Evolutionary conservation across 23 tunicate species (phyloP).

Genomic region (Ascidia mentula): DNA sequence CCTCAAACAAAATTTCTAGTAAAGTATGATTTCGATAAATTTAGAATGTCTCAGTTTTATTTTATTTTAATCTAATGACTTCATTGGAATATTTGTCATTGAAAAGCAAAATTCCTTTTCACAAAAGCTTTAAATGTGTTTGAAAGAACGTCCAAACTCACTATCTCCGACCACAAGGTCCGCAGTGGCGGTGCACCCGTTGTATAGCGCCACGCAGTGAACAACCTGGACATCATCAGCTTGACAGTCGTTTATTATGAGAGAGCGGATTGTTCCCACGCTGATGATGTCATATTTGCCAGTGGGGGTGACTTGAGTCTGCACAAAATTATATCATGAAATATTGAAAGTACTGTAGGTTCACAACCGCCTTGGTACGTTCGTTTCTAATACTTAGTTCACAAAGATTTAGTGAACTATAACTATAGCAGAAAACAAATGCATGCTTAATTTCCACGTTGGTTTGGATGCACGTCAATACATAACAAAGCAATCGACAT

Average conservation of each 20-base stretch:
- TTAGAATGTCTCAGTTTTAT: too few species aligned
- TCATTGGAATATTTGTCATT: too few species aligned
- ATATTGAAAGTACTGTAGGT: background rate
- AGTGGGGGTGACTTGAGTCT: slow-evolving; percentile 39
- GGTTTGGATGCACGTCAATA: too few species aligned
- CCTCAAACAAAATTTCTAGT: too few species aligned
- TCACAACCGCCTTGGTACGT: too few species aligned
- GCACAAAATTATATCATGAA: background rate
- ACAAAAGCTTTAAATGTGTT: too few species aligned
- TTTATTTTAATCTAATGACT: too few species aligned
- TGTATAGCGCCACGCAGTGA: slow-evolving; percentile 86
- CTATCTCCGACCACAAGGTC: slow-evolving; percentile 74
- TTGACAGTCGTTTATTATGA: slow-evolving; percentile 60
- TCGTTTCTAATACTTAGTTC: too few species aligned
- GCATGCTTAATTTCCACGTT: background rate
- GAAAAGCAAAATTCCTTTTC: too few species aligned
- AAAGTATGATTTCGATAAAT: too few species aligned
- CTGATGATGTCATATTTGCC: slow-evolving; percentile 81
- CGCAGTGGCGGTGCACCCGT: slow-evolving; percentile 56
- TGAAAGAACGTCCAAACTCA: slow-evolving; percentile 38
- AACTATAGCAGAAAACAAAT: background rate
- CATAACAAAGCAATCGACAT: too few species aligned
- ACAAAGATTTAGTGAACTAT: too few species aligned
- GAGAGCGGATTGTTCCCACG: slow-evolving; percentile 58
- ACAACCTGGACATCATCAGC: slow-evolving; percentile 64